These are phyloP conservation scores for Leptogaster cylindrica DNA, from an alignment of 2,888 invertebrate genomes.

Conservation along the genomic window DNA sequence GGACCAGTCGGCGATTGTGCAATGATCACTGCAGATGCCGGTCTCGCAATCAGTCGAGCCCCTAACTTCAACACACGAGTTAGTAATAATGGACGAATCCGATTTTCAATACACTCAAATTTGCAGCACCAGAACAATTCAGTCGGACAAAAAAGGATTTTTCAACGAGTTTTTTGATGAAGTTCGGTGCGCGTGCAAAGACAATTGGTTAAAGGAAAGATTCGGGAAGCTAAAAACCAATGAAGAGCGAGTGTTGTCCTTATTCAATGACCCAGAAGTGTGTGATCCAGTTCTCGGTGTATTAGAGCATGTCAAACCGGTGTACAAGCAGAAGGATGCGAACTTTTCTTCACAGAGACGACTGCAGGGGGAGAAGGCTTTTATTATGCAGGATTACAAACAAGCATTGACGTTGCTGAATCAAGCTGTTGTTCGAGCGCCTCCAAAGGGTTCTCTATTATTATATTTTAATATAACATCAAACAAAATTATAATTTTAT, in stretches of 20 bases:
- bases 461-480: background rate
- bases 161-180: constrained; percentile 72
- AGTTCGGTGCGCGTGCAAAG: constrained; percentile 62
- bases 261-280: constrained; percentile 62
- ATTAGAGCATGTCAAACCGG: constrained; percentile 70
- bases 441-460: constrained; percentile 66
- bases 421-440: constrained; percentile 77
- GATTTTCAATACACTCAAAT: constrained; percentile 67
- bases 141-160: constrained; percentile 77
- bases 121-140: constrained; percentile 78
- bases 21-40: background rate
- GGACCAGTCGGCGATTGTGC: background rate
- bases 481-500: background rate
- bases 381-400: constrained; percentile 64
- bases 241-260: constrained; percentile 65
- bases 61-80: too few species aligned
- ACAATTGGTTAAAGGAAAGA: constrained; percentile 67
- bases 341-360: constrained; percentile 68
- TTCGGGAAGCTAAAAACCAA: constrained; percentile 69
- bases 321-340: constrained; percentile 72
- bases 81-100: constrained; percentile 57
- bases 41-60: too few species aligned
- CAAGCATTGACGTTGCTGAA: constrained; percentile 71
- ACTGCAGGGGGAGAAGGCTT: constrained; percentile 67
- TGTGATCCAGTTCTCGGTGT: constrained; percentile 66